Evolutionary conservation across 2,113 vertebrate species (phyloP).

Genomic region (Pelobates fuscus): DNA sequence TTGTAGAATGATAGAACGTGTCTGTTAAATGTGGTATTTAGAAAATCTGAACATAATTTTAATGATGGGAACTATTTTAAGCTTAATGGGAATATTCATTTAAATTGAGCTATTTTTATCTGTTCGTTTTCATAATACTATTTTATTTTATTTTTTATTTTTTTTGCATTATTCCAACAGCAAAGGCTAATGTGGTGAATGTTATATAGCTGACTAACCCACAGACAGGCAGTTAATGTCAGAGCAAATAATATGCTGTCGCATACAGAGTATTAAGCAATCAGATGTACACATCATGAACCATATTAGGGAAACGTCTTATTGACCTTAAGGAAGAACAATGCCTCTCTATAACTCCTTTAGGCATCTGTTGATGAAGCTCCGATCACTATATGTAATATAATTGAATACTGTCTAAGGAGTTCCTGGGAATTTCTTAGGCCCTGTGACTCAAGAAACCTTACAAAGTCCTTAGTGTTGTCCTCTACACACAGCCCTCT

Average conservation of each 20-base stretch:
- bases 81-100: neutral
- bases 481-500: slow-evolving; percentile 56
- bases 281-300: slow-evolving; percentile 45
- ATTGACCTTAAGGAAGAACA: slow-evolving; percentile 51
- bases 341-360: slow-evolving; percentile 54
- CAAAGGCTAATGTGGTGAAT: no score
- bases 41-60: neutral
- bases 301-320: slow-evolving; percentile 42
- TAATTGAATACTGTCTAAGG: slow-evolving; percentile 59
- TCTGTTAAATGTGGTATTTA: neutral
- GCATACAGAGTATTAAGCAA: neutral
- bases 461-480: slow-evolving; percentile 60
- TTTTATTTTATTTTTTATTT: no score
- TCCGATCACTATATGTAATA: slow-evolving; percentile 51
- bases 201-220: no score
- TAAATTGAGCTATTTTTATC: neutral
- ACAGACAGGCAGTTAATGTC: no score
- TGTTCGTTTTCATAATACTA: neutral
- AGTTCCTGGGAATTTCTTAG: slow-evolving; percentile 56
- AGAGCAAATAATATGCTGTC: no score
- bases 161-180: no score
- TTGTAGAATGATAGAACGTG: slow-evolving; percentile 9
- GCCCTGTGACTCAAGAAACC: slow-evolving; percentile 53
- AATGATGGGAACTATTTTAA: neutral
- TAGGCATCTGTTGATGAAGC: slow-evolving; percentile 51